Evolutionary conservation across 2,888 invertebrate species (phyloP).

Genomic region (Fragum fragum): DNA sequence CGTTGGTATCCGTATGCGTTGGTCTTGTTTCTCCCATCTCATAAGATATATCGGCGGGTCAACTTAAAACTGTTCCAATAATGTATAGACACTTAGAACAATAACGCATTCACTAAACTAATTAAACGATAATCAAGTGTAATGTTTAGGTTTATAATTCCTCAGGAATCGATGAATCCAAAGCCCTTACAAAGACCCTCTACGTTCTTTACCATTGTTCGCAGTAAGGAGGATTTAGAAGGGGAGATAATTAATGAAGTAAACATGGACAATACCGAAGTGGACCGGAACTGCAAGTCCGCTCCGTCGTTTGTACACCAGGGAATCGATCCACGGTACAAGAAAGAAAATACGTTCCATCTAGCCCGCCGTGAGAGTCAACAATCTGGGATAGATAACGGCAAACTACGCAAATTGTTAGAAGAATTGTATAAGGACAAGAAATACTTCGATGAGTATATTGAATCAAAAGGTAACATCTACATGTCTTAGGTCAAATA

Average conservation of each 20-base stretch:
- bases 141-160: background rate
- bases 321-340: background rate
- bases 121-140: too few relatives aligned
- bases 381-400: constrained; percentile 65
- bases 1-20: too few relatives aligned
- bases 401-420: constrained; percentile 70
- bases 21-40: too few relatives aligned
- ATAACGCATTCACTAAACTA: too few relatives aligned
- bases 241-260: constrained; percentile 20
- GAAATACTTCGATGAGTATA: constrained; percentile 77
- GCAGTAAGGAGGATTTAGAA: constrained; percentile 55
- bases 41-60: too few relatives aligned
- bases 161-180: background rate
- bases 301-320: constrained; percentile 43
- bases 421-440: constrained; percentile 79
- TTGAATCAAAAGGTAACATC: constrained; percentile 69
- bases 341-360: constrained; percentile 9
- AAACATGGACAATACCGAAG: background rate
- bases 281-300: constrained; percentile 32
- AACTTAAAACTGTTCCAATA: too few relatives aligned
- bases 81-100: too few relatives aligned
- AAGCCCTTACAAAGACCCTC: background rate
- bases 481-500: too few relatives aligned
- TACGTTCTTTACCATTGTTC: constrained; percentile 61
- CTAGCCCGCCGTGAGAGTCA: constrained; percentile 24